These are phyloP conservation scores for Galleria mellonella DNA, from an alignment of 1,140 invertebrate species.

Conservation along the genomic window DNA sequence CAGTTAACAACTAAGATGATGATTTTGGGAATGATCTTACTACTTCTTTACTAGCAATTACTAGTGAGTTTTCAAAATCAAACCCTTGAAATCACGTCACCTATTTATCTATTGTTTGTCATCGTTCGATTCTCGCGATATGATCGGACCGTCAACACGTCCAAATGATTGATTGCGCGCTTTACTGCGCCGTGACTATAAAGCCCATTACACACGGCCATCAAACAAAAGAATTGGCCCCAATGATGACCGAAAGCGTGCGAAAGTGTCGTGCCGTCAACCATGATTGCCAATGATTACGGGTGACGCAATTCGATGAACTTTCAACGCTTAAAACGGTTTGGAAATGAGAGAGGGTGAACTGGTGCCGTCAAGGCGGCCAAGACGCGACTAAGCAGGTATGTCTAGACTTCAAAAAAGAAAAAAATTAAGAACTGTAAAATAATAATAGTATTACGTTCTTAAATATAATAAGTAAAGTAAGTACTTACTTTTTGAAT, in stretches of 20 bases:
- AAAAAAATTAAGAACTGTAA: no score
- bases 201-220: conserved; percentile 24
- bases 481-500: no score
- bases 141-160: conserved; percentile 17
- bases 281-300: conserved; percentile 7
- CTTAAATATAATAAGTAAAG: no score
- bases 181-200: conserved; percentile 13
- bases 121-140: conserved; percentile 13
- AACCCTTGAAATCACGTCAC: no score
- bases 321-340: conserved; percentile 12
- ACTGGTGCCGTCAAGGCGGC: no score
- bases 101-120: not conserved
- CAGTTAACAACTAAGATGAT: no score
- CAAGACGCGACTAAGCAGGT: no score
- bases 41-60: no score
- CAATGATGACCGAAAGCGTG: conserved; percentile 17
- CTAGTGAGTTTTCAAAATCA: no score
- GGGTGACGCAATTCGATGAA: conserved; percentile 3
- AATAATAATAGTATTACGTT: no score
- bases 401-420: no score
- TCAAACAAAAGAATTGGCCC: conserved; percentile 32
- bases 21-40: no score
- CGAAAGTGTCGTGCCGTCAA: conserved; percentile 24
- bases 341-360: conserved; percentile 1
- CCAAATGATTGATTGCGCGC: conserved; percentile 26